Base-by-base conservation (phyloP, 1,140 invertebrate genomes). In the Ganaspis sp. region DNA sequence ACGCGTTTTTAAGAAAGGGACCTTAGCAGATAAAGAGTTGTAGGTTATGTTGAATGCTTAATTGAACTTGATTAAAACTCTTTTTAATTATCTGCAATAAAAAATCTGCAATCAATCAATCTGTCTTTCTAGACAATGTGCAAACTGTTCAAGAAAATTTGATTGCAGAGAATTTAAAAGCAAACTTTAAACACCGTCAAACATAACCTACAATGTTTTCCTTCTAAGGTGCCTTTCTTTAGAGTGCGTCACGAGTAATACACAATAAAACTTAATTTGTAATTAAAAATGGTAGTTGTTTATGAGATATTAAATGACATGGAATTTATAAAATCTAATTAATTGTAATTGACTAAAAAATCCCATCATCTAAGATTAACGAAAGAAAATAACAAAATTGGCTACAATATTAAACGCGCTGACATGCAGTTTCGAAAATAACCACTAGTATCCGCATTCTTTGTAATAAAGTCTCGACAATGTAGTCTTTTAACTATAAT, bases 391-490 rank as follows among this genome's bases (percentile, higher is more conserved):
- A 64, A 64, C 58, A 29, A 64, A n/a, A 64, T 64, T 64, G 58
- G 58, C 58, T 64, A 64, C 11, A 64, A 64, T 26, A 58, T 23
- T 58, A 64, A 64, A 29, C 23, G 8, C 58, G 58, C 58, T 64
- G 58, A n/a, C 26, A n/a, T 29, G 58, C 58, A 64, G 58, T 64
- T 64, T 64, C 58, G 11, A 64, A 64, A 64, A 29, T 64, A 64
- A 64, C 58, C 23, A 64, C 12, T 64, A 64, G 26, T 64, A 34
- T 64, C 58, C 58, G 58, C 58, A 64, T 64, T 64, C 76, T 71
- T 74, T 78, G 72, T 78, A 74, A 64, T 78, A 23, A 29, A 58
- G 38, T 49, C 38, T 38, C 37, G 17, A 69, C 12, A 70, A 37
- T 70, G 26, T 73, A 72, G 26, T 45, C 34, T 38, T 64, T 72